Percentiles rank a stretch among this genome's conserved stretches.
Evolutionary conservation across 2,113 vertebrate species (phyloP).

Genomic region (Vulpes vulpes): DNA sequence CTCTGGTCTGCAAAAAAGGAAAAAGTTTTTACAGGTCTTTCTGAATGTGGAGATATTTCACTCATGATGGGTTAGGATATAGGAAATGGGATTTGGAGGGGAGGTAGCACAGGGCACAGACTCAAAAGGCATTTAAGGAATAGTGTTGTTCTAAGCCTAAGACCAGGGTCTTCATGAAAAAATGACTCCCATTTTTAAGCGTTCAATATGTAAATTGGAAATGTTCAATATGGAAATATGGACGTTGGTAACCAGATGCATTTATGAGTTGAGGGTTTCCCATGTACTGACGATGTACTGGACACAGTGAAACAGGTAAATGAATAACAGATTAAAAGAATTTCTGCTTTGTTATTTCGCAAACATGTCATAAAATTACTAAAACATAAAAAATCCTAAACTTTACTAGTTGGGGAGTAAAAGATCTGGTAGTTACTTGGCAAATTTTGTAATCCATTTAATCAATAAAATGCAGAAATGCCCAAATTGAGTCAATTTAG

Average conservation of each 20-base stretch:
- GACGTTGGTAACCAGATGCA: neutral
- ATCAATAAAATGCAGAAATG: constrained; percentile 28
- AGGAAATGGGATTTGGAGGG: neutral
- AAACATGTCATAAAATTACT: neutral
- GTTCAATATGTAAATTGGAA: neutral
- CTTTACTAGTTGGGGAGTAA: neutral
- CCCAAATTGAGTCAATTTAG: neutral
- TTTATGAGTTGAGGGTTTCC: neutral
- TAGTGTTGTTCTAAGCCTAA: neutral
- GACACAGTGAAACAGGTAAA: neutral
- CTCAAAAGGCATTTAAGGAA: neutral
- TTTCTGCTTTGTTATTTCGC: neutral
- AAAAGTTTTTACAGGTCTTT: neutral
- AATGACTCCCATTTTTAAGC: neutral
- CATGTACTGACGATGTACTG: neutral
- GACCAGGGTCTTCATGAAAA: neutral
- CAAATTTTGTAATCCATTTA: neutral
- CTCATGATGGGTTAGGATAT: neutral
- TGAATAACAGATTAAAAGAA: neutral
- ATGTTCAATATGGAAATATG: neutral
- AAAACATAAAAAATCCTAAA: neutral
- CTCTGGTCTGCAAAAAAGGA: neutral
- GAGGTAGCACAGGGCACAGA: neutral
- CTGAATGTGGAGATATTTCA: neutral
- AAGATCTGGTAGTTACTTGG: neutral